phyloP scores from a whole-genome alignment of 1,140 invertebrate genomes.

The Aphaenogaster ashmeadi region DNA sequence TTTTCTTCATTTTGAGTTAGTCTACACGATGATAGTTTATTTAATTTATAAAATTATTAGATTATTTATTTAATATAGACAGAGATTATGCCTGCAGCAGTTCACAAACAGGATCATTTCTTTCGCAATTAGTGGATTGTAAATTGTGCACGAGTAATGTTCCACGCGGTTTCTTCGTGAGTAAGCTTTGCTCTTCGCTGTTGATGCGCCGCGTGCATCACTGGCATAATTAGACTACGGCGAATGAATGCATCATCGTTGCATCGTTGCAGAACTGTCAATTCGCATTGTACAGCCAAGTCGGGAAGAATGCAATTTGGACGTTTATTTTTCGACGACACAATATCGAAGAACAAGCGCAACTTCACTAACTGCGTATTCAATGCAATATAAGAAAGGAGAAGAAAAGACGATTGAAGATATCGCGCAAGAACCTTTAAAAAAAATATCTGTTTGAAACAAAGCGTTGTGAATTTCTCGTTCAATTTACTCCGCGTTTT shows the following conservation, averaged over 20 bases:
- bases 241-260: slow-evolving; percentile 46
- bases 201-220: slow-evolving; percentile 13
- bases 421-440: neutral
- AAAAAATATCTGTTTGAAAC: neutral
- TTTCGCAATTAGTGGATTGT: slow-evolving; percentile 12
- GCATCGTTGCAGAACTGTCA: slow-evolving; percentile 19
- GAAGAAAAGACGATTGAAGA: neutral
- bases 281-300: neutral
- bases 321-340: neutral
- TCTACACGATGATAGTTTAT: neutral
- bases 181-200: slow-evolving; percentile 15
- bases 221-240: slow-evolving; percentile 38
- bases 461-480: neutral
- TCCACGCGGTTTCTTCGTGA: neutral
- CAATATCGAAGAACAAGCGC: neutral
- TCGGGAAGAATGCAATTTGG: neutral
- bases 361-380: neutral
- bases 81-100: neutral
- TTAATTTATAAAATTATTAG: neutral
- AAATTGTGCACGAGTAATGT: neutral
- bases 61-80: neutral
- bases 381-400: neutral
- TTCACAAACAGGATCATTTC: neutral
- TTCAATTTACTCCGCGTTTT: neutral
- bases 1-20: neutral